Conservation (phyloP, 2,113 vertebrate species). For the Podiceps cristatus region DNA sequence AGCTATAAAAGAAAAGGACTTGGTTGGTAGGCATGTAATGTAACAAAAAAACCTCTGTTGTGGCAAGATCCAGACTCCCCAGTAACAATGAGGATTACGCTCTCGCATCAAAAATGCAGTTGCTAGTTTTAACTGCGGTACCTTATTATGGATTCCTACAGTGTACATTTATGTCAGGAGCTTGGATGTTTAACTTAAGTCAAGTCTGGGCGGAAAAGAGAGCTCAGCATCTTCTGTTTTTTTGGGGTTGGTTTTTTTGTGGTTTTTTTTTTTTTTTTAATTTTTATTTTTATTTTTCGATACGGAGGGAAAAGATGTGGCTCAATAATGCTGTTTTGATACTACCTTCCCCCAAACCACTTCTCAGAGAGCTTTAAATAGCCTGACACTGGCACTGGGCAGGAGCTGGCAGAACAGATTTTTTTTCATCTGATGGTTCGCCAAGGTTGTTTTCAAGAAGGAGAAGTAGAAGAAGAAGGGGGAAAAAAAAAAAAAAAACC, state of each 20-base stretch:
- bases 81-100: conserved; percentile 50
- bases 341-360: not conserved
- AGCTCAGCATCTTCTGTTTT: not conserved
- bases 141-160: conserved; percentile 49
- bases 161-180: not conserved
- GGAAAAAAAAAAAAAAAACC: not conserved
- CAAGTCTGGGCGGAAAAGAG: not conserved
- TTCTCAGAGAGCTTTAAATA: conserved; percentile 60
- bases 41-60: conserved; percentile 50
- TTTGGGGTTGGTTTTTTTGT: no score
- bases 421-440: conserved; percentile 59
- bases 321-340: not conserved
- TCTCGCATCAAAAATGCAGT: conserved; percentile 7
- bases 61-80: conserved; percentile 31
- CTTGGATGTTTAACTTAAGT: conserved; percentile 21
- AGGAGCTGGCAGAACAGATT: conserved; percentile 47
- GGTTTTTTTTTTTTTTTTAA: not conserved
- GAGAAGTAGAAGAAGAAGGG: conserved; percentile 8
- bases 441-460: conserved; percentile 61
- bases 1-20: conserved; percentile 60
- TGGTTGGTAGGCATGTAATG: conserved; percentile 59
- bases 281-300: not conserved
- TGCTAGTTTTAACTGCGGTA: conserved; percentile 43
- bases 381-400: conserved; percentile 47
- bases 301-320: not conserved